phyloP scores from a whole-genome alignment of 1,140 invertebrate genomes.

The Bombus ignitus region DNA sequence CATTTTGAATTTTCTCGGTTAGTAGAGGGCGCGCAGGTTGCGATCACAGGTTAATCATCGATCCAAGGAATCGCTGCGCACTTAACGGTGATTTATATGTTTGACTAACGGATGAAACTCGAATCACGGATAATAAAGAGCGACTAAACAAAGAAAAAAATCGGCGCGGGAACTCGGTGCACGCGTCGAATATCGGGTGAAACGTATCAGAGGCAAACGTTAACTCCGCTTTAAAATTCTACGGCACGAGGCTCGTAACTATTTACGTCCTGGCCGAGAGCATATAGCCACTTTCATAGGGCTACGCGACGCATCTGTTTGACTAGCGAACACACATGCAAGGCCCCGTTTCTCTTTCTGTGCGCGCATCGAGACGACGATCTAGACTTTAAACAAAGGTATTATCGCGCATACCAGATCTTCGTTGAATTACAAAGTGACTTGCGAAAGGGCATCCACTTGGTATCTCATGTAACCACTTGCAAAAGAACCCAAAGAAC shows the following conservation, averaged over 20 bases:
- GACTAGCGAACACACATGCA: constrained; percentile 10
- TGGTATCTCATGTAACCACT: constrained; percentile 4
- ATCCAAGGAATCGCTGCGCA: not conserved
- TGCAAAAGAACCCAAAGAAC: constrained; percentile 49
- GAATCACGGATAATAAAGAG: not conserved
- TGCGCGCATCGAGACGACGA: constrained; percentile 26
- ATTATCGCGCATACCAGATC: constrained; percentile 52
- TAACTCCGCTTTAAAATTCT: constrained; percentile 45
- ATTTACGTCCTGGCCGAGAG: constrained; percentile 47
- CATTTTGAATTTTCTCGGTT: not conserved
- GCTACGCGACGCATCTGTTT: constrained; percentile 31
- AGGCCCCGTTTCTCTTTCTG: constrained; percentile 33
- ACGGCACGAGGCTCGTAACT: constrained; percentile 35
- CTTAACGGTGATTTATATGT: not conserved
- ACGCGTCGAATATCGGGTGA: constrained; percentile 3
- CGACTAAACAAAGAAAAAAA: not conserved
- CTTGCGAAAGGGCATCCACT: constrained; percentile 47
- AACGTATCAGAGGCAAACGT: constrained; percentile 12
- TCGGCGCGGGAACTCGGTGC: not conserved
- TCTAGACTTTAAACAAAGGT: constrained; percentile 46
- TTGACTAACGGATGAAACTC: not conserved
- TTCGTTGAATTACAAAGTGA: constrained; percentile 52
- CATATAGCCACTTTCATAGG: constrained; percentile 38
- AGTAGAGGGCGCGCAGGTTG: not conserved
- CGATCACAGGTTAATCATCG: not conserved